Evolutionary conservation across 1,140 invertebrate species (phyloP).

Genomic region (Ostrea edulis): DNA sequence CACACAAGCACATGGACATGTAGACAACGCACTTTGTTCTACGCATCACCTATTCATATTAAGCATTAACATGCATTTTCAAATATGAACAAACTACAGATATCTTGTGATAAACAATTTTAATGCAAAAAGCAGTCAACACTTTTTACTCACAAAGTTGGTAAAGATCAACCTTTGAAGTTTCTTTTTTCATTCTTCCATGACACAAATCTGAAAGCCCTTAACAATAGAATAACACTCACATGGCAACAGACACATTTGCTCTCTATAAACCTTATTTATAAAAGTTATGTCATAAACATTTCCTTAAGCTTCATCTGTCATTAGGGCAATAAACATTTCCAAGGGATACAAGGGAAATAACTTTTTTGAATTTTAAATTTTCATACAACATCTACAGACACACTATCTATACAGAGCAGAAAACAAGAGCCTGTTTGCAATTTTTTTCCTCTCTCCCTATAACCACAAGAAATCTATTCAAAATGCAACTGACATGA

Average conservation of each 20-base stretch:
- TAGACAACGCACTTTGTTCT: not conserved
- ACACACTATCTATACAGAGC: not conserved
- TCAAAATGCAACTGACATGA: no score
- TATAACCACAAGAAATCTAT: no score
- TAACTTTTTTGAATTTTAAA: not conserved
- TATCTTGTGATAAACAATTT: constrained; percentile 28
- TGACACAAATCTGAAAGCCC: constrained; percentile 34
- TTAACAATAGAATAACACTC: constrained; percentile 30
- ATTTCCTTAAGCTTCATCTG: not conserved
- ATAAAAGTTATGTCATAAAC: not conserved
- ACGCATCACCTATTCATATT: not conserved
- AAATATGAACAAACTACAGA: not conserved
- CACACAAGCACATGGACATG: not conserved
- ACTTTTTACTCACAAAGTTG: constrained; percentile 19
- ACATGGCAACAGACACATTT: constrained; percentile 15
- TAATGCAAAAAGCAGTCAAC: constrained; percentile 35
- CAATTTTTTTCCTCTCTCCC: no score
- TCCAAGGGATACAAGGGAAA: not conserved
- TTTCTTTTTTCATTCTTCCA: constrained; percentile 10
- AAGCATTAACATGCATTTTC: not conserved
- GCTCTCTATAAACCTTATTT: constrained; percentile 1
- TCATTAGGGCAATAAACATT: no score
- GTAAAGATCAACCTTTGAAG: constrained; percentile 19
- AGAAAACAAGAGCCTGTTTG: not conserved
- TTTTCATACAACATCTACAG: not conserved